A percentile compares a stretch with the other conserved stretches of the same genome.
These are phyloP conservation scores for Mobula birostris DNA, from an alignment of 2,113 vertebrate genomes.

Conservation along the genomic window DNA sequence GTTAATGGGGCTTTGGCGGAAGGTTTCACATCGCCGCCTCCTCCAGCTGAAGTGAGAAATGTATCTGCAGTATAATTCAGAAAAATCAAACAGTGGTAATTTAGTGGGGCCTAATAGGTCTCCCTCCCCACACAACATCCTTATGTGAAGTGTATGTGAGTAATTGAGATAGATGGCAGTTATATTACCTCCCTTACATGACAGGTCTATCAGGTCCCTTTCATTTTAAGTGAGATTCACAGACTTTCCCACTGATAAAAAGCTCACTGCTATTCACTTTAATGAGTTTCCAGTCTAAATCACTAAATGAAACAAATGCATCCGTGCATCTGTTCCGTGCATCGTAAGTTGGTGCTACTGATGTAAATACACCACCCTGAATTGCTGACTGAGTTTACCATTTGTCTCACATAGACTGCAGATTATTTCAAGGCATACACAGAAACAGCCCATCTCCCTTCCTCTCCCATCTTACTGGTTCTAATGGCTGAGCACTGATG, in stretches of 20 bases:
- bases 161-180: constrained; percentile 30
- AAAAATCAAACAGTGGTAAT: constrained; percentile 27
- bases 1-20: background rate
- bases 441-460: background rate
- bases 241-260: background rate
- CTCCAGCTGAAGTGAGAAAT: constrained; percentile 12
- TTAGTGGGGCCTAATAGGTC: constrained; percentile 6
- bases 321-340: background rate
- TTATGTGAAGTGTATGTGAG: background rate
- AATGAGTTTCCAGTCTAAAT: background rate
- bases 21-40: background rate
- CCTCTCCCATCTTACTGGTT: background rate
- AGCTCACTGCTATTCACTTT: background rate
- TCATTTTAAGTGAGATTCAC: constrained; percentile 21
- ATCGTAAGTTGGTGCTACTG: background rate
- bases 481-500: background rate
- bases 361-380: background rate
- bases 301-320: background rate
- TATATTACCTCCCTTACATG: constrained; percentile 15
- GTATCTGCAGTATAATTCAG: background rate
- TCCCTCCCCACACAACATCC: constrained; percentile 28
- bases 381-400: background rate
- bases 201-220: background rate
- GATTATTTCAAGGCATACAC: background rate
- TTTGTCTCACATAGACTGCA: background rate